phyloP scores from a whole-genome alignment of 2,797 vertebrate species.

The Urosaurus nigricauda region DNA sequence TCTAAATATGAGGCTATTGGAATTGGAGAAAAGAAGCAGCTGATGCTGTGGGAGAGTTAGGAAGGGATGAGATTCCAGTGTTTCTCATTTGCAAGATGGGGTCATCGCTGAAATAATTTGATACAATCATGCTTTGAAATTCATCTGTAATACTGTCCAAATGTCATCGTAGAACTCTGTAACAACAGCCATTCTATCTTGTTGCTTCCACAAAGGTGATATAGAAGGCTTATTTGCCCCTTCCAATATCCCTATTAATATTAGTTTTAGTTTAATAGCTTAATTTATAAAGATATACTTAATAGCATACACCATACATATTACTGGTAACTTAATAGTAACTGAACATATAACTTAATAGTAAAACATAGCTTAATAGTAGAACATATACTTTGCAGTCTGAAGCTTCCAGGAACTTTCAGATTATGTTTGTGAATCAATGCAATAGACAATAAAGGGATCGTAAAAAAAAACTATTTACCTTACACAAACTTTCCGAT shows the following conservation, averaged over 20 bases:
- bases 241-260: background rate
- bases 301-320: no score
- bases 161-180: background rate
- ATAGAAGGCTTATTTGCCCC: background rate
- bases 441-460: background rate
- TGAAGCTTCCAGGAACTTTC: background rate
- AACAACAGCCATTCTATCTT: background rate
- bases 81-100: background rate
- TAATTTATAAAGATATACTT: no score
- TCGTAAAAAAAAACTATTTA: no score
- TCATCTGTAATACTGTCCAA: background rate
- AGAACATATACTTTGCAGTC: background rate
- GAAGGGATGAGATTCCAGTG: background rate
- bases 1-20: no score
- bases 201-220: background rate
- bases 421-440: background rate
- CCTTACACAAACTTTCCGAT: background rate
- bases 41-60: background rate
- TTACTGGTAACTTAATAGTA: no score
- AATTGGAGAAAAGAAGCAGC: background rate
- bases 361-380: background rate
- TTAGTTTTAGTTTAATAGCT: no score
- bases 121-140: background rate
- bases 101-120: background rate
- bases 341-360: no score